A percentile compares a stretch with the other conserved stretches of the same genome.
Conservation (phyloP, 2,113 vertebrate genomes). For the Gambusia holbrooki region DNA sequence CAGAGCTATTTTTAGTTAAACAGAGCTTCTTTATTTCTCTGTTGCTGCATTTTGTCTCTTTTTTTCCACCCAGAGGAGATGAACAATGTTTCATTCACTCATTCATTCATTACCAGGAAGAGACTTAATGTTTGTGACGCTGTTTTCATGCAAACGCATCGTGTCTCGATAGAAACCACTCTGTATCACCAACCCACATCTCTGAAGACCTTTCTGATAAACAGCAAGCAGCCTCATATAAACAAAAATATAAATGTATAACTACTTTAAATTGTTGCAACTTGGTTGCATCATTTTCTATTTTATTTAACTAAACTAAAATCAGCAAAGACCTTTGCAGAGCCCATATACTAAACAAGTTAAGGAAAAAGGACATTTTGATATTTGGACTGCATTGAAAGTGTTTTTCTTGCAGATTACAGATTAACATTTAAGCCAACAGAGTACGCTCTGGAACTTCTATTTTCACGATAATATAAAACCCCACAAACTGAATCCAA, state of each 20-base stretch:
- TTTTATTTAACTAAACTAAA: neutral
- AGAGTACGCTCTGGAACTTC: conserved; percentile 1
- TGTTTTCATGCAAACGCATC: conserved; percentile 10
- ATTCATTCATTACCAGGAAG: conserved; percentile 7
- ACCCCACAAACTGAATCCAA: conserved; percentile 6
- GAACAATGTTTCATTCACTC: conserved; percentile 43
- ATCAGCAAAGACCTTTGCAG: too few relatives aligned
- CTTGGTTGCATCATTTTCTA: neutral
- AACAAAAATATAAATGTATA: neutral
- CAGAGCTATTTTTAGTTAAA: conserved; percentile 4
- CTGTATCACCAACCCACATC: neutral
- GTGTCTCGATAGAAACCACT: conserved; percentile 15
- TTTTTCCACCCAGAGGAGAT: conserved; percentile 19
- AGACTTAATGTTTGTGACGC: neutral
- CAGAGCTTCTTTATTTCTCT: conserved; percentile 14
- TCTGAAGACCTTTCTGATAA: neutral
- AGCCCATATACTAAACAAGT: neutral
- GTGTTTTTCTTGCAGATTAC: conserved; percentile 39
- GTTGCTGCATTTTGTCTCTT: conserved; percentile 6
- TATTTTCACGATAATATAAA: conserved; percentile 14
- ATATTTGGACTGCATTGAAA: conserved; percentile 10
- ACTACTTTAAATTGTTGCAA: neutral
- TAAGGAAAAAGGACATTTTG: conserved; percentile 1
- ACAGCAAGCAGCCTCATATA: neutral
- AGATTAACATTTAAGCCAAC: conserved; percentile 51